A percentile compares a stretch with the other conserved stretches of the same genome.
Evolutionary conservation across 1,140 invertebrate species (phyloP).

Genomic region (Drosophila novamexicana): DNA sequence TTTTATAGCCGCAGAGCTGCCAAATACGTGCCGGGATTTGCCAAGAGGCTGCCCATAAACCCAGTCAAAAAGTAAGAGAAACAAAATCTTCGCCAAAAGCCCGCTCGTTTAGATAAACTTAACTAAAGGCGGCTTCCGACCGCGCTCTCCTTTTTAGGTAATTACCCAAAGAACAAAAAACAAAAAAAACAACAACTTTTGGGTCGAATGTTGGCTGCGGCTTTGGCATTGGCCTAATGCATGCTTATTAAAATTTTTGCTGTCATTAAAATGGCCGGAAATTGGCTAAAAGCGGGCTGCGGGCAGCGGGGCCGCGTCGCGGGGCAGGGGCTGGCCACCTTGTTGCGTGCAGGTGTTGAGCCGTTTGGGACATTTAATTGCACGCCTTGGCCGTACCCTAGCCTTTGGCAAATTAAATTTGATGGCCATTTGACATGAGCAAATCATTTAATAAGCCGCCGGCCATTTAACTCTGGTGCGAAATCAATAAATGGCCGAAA

Average conservation of each 20-base stretch:
- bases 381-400: conserved; percentile 14
- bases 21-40: conserved; percentile 47
- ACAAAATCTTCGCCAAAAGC: conserved; percentile 10
- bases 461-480: conserved; percentile 11
- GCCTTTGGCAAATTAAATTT: conserved; percentile 58
- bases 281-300: conserved; percentile 32
- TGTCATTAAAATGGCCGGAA: conserved; percentile 63
- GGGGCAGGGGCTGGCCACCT: conserved; percentile 1
- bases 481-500: conserved; percentile 25
- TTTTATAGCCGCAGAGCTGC: conserved; percentile 56
- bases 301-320: not conserved
- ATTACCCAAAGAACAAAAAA: conserved; percentile 38
- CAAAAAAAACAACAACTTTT: conserved; percentile 10
- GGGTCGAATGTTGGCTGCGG: conserved; percentile 23
- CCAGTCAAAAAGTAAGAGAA: not conserved
- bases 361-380: conserved; percentile 45
- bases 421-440: conserved; percentile 53
- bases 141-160: conserved; percentile 31
- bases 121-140: conserved; percentile 48
- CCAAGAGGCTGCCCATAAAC: conserved; percentile 1
- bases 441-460: conserved; percentile 58
- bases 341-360: conserved; percentile 62
- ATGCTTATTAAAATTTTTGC: conserved; percentile 71
- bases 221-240: conserved; percentile 53
- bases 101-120: conserved; percentile 52